Evolutionary conservation across 2,113 vertebrate species (phyloP), one percentile per base, ranked within the genome.

Genomic region (Hydrolagus affinis): DNA sequence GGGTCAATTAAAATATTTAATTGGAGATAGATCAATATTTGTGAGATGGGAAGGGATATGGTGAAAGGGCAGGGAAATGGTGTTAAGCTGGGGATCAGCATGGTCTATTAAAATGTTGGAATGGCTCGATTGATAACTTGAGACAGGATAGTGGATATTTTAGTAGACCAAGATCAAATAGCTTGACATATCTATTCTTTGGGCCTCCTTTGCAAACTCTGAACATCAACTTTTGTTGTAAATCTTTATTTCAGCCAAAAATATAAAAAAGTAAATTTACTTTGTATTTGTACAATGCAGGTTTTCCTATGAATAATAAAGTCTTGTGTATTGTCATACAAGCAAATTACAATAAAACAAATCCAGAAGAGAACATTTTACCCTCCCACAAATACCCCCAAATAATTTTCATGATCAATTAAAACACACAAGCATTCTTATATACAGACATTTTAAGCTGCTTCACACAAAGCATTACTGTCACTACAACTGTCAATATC

Each of bases 211-310:
- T 44, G 44, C 44, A 44, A 44, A 44, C 44, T 44, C 44, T 44
- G 6, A 44, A 44, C 44, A 44, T 44, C 44, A 44, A 44, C 6
- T 6, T 44, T 78, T 62, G 66, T 32, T 83, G 59, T 19, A 32
- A 83, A 83, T 32, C 78, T 83, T 83, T 83, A 83, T 83, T 83
- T 64, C 78, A 83, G 62, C 60, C 62, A 66, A 83, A 83, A 83
- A 83, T 68, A 75, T 75, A 75, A 56, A 83, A 75, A 68, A 11
- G 60, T 80, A 66, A 28, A 30, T 64, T 83, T 15, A 80, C 78
- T 80, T 64, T 83, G 25, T 72, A 19, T 74, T 75, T 75, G 78
- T 83, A 83, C 78, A 83, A 66, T 83, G 78, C 73, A 75, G 30
- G 44, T 75, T 75, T 75, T 17, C 19, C 32, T 21, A 56, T 30